Evolutionary conservation across 1,140 invertebrate species (phyloP).

Genomic region (Neotoxoptera formosana): DNA sequence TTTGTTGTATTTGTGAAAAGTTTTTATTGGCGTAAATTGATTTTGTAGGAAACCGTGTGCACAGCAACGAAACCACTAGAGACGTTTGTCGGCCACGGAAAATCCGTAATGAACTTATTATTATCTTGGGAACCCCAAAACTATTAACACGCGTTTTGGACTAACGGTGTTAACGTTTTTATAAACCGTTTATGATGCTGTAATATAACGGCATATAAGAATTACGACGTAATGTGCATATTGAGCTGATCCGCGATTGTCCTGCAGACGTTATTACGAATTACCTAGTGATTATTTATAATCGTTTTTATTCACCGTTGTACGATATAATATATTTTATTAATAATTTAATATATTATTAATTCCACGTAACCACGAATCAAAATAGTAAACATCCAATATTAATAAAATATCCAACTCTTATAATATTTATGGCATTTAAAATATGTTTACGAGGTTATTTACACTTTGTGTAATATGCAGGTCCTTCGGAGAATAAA

Average conservation of each 20-base stretch:
- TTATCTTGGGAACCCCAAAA: conserved; percentile 5
- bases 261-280: background rate
- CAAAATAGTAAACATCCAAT: background rate
- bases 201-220: background rate
- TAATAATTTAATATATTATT: no score
- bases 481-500: background rate
- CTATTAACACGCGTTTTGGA: background rate
- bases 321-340: no score
- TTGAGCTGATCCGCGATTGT: background rate
- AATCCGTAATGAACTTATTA: conserved; percentile 3
- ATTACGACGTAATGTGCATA: background rate
- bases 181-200: background rate
- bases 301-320: background rate
- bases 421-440: background rate
- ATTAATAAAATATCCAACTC: background rate
- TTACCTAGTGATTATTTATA: background rate
- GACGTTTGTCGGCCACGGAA: background rate
- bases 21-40: conserved; percentile 1
- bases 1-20: conserved; percentile 15
- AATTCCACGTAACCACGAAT: background rate
- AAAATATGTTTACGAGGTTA: background rate
- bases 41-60: background rate
- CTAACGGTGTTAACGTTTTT: background rate
- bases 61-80: background rate
- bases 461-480: background rate